Evolutionary conservation across 2,888 invertebrate genomes (phyloP), one percentile per base, ranked within the genome.

Genomic region (Agelastica alni): DNA sequence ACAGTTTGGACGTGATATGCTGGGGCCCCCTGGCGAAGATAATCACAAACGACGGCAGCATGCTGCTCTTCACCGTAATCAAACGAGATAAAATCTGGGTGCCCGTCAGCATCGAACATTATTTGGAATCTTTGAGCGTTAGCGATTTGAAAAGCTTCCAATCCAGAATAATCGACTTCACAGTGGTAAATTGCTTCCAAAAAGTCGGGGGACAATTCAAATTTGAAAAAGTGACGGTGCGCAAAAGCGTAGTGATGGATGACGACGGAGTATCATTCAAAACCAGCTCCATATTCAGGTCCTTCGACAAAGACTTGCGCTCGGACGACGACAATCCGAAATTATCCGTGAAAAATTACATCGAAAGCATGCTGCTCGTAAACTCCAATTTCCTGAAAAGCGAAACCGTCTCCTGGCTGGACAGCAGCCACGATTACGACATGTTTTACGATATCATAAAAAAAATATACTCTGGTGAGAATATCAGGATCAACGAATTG

Each of bases 1-100:
- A 64, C 45, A 53, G 61, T 7, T 28, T 69, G 17, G 67, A 68
- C 18, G 58, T 68, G 17, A 32, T 65, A 12, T 69, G 69, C 58
- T 69, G 67, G 66, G 57, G 55, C 4, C 58, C 60, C 7, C 48
- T 65, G 16, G 66, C 62, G 4, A 69, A 66, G 53, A 43, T 59
- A 3, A 14, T 60, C 6, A 52, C 62, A 6, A 42, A 53, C 17
- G 62, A 64, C 22, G 59, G 56, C 4, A 34, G 32, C 5, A 55
- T 60, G 28, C 43, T 51, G 2, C 47, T 68, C 26, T 64, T 52
- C 54, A 66, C 64, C 7, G 30, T 65, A 4, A 57, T 53, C 4
- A 55, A 42, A 47, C 55, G 64, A 17, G 58, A 61, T 9, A 37
- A 51, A 12, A 60, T 59, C 10, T 69, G 66, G 65, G 61, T 66